Percentiles rank a stretch among this genome's conserved stretches.
These are phyloP conservation scores for Larimichthys crocea DNA, from an alignment of 2,113 vertebrate species.

Conservation along the genomic window DNA sequence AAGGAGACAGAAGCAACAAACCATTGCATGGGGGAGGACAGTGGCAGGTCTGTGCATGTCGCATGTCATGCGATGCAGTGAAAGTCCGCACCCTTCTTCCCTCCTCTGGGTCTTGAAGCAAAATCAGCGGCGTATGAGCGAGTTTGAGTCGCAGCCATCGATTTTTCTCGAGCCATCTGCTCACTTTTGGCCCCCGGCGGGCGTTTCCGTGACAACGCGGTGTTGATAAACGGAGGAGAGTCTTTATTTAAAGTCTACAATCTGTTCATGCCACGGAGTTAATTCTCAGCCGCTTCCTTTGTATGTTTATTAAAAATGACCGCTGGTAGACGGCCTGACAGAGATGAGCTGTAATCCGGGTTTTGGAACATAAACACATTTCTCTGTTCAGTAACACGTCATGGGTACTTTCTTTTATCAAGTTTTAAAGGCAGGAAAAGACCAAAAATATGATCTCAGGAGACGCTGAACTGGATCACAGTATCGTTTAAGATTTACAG, in stretches of 20 bases:
- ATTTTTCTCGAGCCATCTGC: slow-evolving; percentile 76
- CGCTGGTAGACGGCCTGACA: not conserved
- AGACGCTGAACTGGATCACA: not conserved
- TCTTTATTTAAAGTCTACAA: slow-evolving; percentile 67
- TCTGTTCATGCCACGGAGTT: slow-evolving; percentile 57
- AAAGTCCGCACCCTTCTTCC: slow-evolving; percentile 45
- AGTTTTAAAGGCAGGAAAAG: not conserved
- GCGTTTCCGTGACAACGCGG: slow-evolving; percentile 73
- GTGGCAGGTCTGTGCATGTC: slow-evolving; percentile 28
- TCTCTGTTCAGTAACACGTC: not conserved
- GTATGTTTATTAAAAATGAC: slow-evolving; percentile 42
- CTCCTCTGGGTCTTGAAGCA: slow-evolving; percentile 37
- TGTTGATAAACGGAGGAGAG: slow-evolving; percentile 61
- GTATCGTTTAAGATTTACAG: not conserved
- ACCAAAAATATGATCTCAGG: not conserved
- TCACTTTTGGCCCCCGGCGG: slow-evolving; percentile 55
- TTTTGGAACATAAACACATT: slow-evolving; percentile 29
- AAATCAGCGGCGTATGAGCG: slow-evolving; percentile 54
- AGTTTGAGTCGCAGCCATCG: slow-evolving; percentile 67
- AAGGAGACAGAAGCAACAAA: not conserved
- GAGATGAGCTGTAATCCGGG: slow-evolving; percentile 50
- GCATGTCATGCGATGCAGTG: not conserved
- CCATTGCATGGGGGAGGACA: not conserved
- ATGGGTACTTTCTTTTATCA: not conserved
- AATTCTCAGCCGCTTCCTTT: slow-evolving; percentile 24